Percentiles rank a stretch among this genome's conserved stretches.
Conservation (phyloP, 2,113 vertebrate species). For the Tetrao urogallus region DNA sequence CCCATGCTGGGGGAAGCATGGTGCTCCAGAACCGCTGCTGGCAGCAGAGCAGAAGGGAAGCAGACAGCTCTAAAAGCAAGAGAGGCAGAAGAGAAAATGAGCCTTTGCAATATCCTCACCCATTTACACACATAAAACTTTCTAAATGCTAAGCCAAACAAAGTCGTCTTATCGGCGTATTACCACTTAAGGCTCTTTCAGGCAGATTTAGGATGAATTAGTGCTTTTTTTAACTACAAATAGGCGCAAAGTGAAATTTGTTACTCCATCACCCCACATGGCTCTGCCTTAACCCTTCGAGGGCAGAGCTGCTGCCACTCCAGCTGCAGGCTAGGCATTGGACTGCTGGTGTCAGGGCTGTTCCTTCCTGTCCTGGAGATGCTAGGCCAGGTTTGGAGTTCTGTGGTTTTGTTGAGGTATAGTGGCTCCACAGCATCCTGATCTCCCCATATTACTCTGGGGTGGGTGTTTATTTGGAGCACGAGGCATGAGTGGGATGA, state of each 20-base stretch:
- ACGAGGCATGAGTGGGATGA: neutral
- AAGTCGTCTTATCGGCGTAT: slow-evolving; percentile 45
- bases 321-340: neutral
- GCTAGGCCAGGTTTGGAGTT: neutral
- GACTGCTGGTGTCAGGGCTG: neutral
- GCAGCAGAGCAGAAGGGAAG: slow-evolving; percentile 26
- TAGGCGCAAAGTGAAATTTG: slow-evolving; percentile 45
- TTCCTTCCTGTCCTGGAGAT: neutral
- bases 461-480: neutral
- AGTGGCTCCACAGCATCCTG: neutral
- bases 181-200: slow-evolving; percentile 54
- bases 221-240: slow-evolving; percentile 61
- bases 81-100: slow-evolving; percentile 23
- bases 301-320: accelerated
- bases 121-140: slow-evolving; percentile 58
- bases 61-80: neutral
- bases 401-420: neutral
- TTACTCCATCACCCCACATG: neutral
- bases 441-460: accelerated
- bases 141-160: slow-evolving; percentile 46
- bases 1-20: neutral
- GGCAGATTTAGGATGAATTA: slow-evolving; percentile 66
- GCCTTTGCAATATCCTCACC: slow-evolving; percentile 32
- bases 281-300: slow-evolving; percentile 22
- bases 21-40: neutral